Base-by-base conservation (phyloP, 2,797 vertebrate species). In the Helarctos malayanus region DNA sequence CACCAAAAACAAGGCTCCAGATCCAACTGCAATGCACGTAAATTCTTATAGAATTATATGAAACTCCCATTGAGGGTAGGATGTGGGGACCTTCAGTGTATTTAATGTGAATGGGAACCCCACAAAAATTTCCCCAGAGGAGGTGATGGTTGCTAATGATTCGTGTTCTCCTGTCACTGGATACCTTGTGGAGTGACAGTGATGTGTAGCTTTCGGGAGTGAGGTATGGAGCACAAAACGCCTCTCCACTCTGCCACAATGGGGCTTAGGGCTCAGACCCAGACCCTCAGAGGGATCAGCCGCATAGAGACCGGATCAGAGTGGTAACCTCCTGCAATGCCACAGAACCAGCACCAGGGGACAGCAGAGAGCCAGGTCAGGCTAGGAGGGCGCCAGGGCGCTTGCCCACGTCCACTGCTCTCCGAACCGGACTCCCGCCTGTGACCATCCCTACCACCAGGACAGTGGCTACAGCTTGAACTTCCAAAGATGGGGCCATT, bases 291-390 rank as follows among this genome's bases (percentile, higher is more conserved):
- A 21, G 15, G 15, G 0, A 16, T 35, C 15, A 15, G 27, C 49
- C 8, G 1, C 9, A n/a, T 27, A 1, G 23, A 71, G 18, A 27
- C 81, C 29, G 38, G 45, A 0, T 32, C 25, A 56, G 35, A 25
- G 6, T 21, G 13, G 45, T 32, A 12, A 7, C 15, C 35, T 89
- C 32, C 85, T 86, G 93, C 59, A 35, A 61, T 87, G 52, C 35
- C 93, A 41, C 3, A 47, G 12, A 76, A 14, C 7, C 2, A 38
- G 11, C 97, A 85, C 92, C 1, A 6, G 90, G 65, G 19, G 80
- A 91, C 95, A 97, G 96, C 92, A 94, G 88, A 97, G 92, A 94
- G 96, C 88, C 23, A 18, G 19, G 10, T 11, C 91, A n/a, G 38
- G 18, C 5, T 25, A 27, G 9, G 45, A 23, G 21, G 85, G 38